Evolutionary conservation across 2,888 invertebrate genomes (phyloP).

Genomic region (Cynaeus angustus): DNA sequence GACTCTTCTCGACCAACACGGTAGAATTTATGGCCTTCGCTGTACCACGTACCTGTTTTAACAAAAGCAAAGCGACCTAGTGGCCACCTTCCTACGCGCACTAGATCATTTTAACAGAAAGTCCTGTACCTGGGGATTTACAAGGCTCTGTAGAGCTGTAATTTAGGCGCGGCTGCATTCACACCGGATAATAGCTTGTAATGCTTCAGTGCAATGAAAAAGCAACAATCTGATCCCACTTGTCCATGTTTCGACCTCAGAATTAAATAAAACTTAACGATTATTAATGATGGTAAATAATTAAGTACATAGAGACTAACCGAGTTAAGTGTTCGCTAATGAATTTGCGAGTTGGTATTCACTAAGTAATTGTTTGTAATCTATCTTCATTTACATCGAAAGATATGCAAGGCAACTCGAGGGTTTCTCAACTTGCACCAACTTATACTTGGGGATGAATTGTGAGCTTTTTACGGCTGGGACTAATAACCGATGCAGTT

Average conservation of each 20-base stretch:
- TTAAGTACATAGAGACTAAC: constrained; percentile 45
- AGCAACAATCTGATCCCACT: constrained; percentile 21
- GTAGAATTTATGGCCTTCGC: constrained; percentile 36
- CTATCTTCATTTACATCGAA: constrained; percentile 43
- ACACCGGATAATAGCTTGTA: constrained; percentile 44
- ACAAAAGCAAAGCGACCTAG: constrained; percentile 36
- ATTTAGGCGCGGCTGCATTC: constrained; percentile 47
- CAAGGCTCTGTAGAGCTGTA: constrained; percentile 42
- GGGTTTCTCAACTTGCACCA: constrained; percentile 2
- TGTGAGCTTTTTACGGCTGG: constrained; percentile 8
- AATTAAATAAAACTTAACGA: constrained; percentile 29
- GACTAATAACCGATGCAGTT: constrained; percentile 9
- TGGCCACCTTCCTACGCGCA: constrained; percentile 50
- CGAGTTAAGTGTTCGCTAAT: constrained; percentile 55
- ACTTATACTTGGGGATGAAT: constrained; percentile 4
- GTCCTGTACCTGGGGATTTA: constrained; percentile 49
- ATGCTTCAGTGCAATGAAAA: constrained; percentile 28
- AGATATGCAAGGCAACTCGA: constrained; percentile 29
- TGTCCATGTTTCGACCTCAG: constrained; percentile 6
- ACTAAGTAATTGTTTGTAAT: constrained; percentile 42
- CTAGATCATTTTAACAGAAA: constrained; percentile 51
- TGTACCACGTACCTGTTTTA: constrained; percentile 35
- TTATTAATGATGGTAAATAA: constrained; percentile 36
- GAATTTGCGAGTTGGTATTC: constrained; percentile 53
- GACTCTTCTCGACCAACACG: background rate